A percentile compares a stretch with the other conserved stretches of the same genome.
Conservation (phyloP, 2,888 invertebrate genomes). For the Harpalus rubripes region DNA sequence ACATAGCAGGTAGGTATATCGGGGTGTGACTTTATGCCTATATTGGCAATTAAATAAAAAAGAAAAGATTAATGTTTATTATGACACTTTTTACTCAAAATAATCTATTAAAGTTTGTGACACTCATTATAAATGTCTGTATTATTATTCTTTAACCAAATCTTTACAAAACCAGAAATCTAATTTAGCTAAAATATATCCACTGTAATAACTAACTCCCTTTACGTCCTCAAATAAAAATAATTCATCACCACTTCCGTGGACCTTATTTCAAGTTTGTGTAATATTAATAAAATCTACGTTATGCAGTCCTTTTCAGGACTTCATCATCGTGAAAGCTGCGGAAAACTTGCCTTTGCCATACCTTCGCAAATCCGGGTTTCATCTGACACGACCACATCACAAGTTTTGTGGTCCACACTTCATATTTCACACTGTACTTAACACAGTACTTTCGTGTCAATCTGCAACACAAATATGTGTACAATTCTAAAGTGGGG, state of each 20-base stretch:
- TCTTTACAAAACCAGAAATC: neutral
- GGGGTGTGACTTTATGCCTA: too few relatives aligned
- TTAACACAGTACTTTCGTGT: neutral
- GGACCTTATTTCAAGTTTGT: neutral
- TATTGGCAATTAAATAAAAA: too few relatives aligned
- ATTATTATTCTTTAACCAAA: neutral
- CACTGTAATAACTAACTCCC: neutral
- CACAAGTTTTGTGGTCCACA: conserved; percentile 26
- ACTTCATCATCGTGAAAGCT: conserved; percentile 29
- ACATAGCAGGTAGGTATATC: too few relatives aligned
- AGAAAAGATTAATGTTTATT: too few relatives aligned
- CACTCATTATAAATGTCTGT: too few relatives aligned
- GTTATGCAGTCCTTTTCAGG: neutral
- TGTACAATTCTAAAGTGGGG: neutral
- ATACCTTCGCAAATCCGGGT: conserved; percentile 30
- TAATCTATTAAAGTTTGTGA: neutral
- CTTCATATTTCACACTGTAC: conserved; percentile 42
- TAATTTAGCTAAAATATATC: neutral
- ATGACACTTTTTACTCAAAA: neutral
- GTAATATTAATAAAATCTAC: conserved; percentile 22
- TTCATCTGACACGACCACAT: conserved; percentile 20
- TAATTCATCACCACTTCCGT: neutral
- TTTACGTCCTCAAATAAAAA: neutral
- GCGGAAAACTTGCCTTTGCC: conserved; percentile 4
- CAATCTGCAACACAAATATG: neutral